These are phyloP conservation scores for Drosophila lowei DNA, from an alignment of 1,140 invertebrate genomes.

Conservation along the genomic window DNA sequence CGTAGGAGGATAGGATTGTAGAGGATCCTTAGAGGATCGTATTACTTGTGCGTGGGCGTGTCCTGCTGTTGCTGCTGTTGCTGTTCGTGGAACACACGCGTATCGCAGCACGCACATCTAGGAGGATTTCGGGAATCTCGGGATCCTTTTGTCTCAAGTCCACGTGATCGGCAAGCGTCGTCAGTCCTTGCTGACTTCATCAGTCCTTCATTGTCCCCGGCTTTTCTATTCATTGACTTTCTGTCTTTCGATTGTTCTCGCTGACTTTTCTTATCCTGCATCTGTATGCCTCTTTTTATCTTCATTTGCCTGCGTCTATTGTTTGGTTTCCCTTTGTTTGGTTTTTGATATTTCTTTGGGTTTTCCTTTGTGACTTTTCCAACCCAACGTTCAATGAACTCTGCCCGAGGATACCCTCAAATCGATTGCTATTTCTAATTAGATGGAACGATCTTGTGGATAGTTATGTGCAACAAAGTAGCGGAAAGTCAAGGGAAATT, in stretches of 20 bases:
- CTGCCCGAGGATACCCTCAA: constrained; percentile 10
- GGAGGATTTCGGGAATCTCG: constrained; percentile 1
- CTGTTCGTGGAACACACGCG: constrained; percentile 71
- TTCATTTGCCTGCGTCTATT: constrained; percentile 37
- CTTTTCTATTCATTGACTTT: constrained; percentile 37
- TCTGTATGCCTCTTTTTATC: constrained; percentile 26
- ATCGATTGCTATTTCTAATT: constrained; percentile 30
- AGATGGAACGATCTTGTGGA: constrained; percentile 12
- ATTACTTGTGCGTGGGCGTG: constrained; percentile 50
- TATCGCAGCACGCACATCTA: constrained; percentile 77
- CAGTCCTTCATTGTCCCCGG: constrained; percentile 35
- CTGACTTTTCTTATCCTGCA: constrained; percentile 22
- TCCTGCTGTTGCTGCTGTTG: constrained; percentile 30
- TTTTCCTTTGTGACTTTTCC: neutral
- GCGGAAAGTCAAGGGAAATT: neutral
- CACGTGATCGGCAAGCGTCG: constrained; percentile 41
- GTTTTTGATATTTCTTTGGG: constrained; percentile 16
- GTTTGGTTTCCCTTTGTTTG: constrained; percentile 32
- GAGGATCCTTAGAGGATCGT: constrained; percentile 50
- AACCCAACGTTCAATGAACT: constrained; percentile 26
- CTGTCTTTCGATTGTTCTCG: constrained; percentile 4
- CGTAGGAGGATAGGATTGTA: constrained; percentile 1
- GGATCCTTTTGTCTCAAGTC: constrained; percentile 13
- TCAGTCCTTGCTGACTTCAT: constrained; percentile 14
- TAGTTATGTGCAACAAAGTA: neutral